These are phyloP conservation scores for Hypothenemus hampei DNA, from an alignment of 1,140 invertebrate genomes.

Conservation along the genomic window DNA sequence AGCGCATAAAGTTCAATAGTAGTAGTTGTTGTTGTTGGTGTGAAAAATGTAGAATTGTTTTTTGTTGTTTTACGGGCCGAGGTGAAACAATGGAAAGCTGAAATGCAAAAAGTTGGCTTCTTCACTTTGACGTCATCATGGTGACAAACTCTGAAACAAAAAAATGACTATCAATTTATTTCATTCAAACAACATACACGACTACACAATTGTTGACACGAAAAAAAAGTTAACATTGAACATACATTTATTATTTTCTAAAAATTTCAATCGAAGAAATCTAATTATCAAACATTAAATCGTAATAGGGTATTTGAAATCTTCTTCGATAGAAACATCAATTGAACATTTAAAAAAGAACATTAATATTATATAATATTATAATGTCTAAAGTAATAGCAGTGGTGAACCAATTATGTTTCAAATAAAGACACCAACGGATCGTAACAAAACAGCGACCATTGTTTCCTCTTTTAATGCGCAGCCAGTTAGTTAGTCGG, in stretches of 20 bases:
- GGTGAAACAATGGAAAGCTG: slow-evolving; percentile 51
- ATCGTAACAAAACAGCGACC: slow-evolving; percentile 17
- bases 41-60: slow-evolving; percentile 35
- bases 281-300: too few relatives aligned
- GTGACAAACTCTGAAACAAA: slow-evolving; percentile 91
- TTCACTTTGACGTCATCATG: slow-evolving; percentile 98
- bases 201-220: too few relatives aligned
- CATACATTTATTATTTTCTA: too few relatives aligned
- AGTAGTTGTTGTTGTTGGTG: too few relatives aligned
- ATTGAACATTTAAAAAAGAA: slow-evolving; percentile 4
- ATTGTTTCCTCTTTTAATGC: slow-evolving; percentile 15
- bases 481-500: too few relatives aligned
- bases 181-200: background rate
- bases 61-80: slow-evolving; percentile 43
- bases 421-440: slow-evolving; percentile 13
- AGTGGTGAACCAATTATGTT: too few relatives aligned
- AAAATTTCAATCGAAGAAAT: too few relatives aligned
- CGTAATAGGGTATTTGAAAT: too few relatives aligned
- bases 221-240: too few relatives aligned
- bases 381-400: too few relatives aligned
- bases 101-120: slow-evolving; percentile 48
- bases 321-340: too few relatives aligned
- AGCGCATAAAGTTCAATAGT: slow-evolving; percentile 42
- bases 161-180: slow-evolving; percentile 28
- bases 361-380: slow-evolving; percentile 4